These are phyloP conservation scores for Tholera decimalis DNA, from an alignment of 2,888 invertebrate species.

Conservation along the genomic window DNA sequence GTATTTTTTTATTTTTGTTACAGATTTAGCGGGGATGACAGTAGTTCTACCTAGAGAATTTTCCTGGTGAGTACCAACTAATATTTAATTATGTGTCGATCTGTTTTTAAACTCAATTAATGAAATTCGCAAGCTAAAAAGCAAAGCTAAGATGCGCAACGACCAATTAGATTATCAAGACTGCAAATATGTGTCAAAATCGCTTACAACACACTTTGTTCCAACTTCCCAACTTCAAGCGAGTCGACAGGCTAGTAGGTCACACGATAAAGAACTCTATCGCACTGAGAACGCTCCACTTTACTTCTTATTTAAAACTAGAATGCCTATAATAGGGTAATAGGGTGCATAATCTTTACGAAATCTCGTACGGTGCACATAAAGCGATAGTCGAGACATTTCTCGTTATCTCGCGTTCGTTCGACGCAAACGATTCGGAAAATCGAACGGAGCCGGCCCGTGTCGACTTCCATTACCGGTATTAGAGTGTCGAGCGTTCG, in stretches of 20 bases:
- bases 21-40: slow-evolving; percentile 85
- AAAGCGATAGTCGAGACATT: slow-evolving; percentile 83
- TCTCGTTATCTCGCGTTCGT: slow-evolving; percentile 82
- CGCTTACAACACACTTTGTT: slow-evolving; percentile 34
- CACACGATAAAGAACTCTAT: slow-evolving; percentile 46
- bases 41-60: slow-evolving; percentile 65
- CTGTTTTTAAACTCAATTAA: neutral
- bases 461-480: slow-evolving; percentile 87
- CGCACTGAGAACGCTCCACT: slow-evolving; percentile 35
- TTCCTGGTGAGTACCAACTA: slow-evolving; percentile 80
- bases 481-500: slow-evolving; percentile 80
- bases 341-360: slow-evolving; percentile 66
- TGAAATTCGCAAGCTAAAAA: no score
- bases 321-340: slow-evolving; percentile 61
- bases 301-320: slow-evolving; percentile 58
- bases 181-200: slow-evolving; percentile 37
- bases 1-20: slow-evolving; percentile 71
- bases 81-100: neutral
- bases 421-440: slow-evolving; percentile 88
- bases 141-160: neutral
- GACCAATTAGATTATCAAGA: slow-evolving; percentile 23
- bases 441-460: slow-evolving; percentile 86
- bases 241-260: slow-evolving; percentile 23
- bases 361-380: slow-evolving; percentile 75
- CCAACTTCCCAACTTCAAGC: slow-evolving; percentile 27